A percentile compares a stretch with the other conserved stretches of the same genome.
Conservation (phyloP, 1,140 invertebrate genomes). For the Tribolium madens region DNA sequence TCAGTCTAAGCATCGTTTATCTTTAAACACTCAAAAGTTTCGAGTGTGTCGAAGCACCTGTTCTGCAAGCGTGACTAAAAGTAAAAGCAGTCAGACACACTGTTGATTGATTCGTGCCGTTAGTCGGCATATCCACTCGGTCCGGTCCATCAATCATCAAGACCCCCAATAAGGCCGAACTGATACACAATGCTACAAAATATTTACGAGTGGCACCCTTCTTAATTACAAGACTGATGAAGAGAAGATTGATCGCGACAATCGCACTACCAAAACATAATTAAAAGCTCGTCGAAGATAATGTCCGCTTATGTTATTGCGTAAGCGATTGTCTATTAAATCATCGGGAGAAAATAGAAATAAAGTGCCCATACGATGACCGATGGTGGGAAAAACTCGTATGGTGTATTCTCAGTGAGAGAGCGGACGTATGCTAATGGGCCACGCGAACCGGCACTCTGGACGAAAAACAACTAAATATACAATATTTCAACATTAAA, state of each 20-base stretch:
- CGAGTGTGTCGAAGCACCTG: conserved; percentile 17
- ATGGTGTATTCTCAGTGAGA: conserved; percentile 61
- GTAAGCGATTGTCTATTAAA: conserved; percentile 61
- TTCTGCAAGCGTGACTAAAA: conserved; percentile 37
- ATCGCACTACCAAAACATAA: conserved; percentile 15
- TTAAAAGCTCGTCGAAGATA: conserved; percentile 59
- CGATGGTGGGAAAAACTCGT: conserved; percentile 62
- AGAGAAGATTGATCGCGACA: conserved; percentile 26
- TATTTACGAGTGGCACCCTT: conserved; percentile 25
- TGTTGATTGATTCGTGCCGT: conserved; percentile 35
- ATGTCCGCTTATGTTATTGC: conserved; percentile 59
- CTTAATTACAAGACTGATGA: neutral
- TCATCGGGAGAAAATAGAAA: conserved; percentile 60
- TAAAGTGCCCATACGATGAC: conserved; percentile 59
- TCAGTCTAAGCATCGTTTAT: neutral
- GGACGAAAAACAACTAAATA: neutral
- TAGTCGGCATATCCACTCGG: conserved; percentile 13
- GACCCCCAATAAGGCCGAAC: conserved; percentile 13
- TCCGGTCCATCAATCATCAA: conserved; percentile 29
- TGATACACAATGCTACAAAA: conserved; percentile 17
- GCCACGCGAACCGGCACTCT: conserved; percentile 35
- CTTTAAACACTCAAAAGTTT: neutral
- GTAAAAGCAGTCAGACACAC: conserved; percentile 22
- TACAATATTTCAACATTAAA: neutral
- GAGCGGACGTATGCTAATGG: conserved; percentile 53